A percentile compares a stretch with the other conserved stretches of the same genome.
Conservation (phyloP, 2,888 invertebrate species). For the Tinea semifulvella region DNA sequence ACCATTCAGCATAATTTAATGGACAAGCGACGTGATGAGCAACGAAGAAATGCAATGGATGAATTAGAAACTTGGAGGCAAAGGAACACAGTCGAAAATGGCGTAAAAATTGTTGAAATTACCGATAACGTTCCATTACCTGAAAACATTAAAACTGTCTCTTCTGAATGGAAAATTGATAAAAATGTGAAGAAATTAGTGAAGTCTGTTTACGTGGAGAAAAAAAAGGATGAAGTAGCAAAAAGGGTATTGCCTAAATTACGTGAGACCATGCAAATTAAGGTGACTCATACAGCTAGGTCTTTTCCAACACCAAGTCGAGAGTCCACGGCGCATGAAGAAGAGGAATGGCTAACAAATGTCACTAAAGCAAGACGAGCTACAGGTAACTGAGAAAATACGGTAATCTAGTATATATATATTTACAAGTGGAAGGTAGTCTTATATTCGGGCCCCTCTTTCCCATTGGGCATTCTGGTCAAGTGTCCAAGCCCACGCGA, state of each 20-base stretch:
- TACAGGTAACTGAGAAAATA: slow-evolving; percentile 53
- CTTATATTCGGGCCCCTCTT: too few relatives aligned
- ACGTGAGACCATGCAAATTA: slow-evolving; percentile 66
- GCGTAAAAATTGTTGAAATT: slow-evolving; percentile 14
- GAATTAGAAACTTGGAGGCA: slow-evolving; percentile 71
- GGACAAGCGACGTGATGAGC: slow-evolving; percentile 68
- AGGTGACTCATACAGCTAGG: slow-evolving; percentile 77
- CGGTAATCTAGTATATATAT: too few relatives aligned
- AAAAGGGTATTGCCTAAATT: slow-evolving; percentile 61
- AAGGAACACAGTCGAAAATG: slow-evolving; percentile 25
- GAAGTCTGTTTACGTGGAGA: slow-evolving; percentile 43
- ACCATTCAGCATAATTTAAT: slow-evolving; percentile 66
- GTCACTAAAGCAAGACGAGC: slow-evolving; percentile 77
- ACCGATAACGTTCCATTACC: slow-evolving; percentile 17
- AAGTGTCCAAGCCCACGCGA: too few relatives aligned
- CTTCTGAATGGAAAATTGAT: slow-evolving; percentile 23
- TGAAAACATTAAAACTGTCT: slow-evolving; percentile 21
- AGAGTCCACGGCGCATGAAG: slow-evolving; percentile 74
- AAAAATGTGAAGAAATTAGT: slow-evolving; percentile 28
- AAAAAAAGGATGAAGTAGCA: slow-evolving; percentile 39
- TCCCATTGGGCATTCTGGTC: too few relatives aligned
- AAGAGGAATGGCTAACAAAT: slow-evolving; percentile 83
- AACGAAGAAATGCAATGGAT: slow-evolving; percentile 70
- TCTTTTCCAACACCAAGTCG: slow-evolving; percentile 84
- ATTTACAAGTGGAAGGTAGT: too few relatives aligned